phyloP scores from a whole-genome alignment of 2,797 vertebrate species.

The Schizothorax lantsangensis region DNA sequence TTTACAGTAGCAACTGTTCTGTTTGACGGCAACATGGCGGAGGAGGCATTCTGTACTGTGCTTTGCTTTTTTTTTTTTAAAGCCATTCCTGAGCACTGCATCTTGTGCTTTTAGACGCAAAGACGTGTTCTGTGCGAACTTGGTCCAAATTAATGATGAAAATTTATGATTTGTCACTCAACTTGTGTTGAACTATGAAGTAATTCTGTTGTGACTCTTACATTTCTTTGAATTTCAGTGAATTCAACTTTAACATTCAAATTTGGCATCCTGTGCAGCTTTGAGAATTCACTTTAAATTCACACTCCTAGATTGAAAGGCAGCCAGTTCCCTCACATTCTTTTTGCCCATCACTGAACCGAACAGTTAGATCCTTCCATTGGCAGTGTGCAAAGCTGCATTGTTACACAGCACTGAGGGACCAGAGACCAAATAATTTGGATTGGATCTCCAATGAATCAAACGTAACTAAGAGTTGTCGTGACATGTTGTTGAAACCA shows the following conservation, averaged over 20 bases:
- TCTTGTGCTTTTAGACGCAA: neutral
- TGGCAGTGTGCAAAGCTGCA: neutral
- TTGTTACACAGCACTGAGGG: neutral
- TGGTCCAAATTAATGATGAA: neutral
- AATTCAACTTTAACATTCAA: neutral
- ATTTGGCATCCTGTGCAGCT: neutral
- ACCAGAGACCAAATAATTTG: constrained; percentile 8
- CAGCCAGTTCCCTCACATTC: neutral
- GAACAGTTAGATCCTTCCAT: neutral
- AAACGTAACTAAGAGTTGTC: constrained; percentile 11
- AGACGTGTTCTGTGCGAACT: neutral
- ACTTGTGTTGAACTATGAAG: neutral
- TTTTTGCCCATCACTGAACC: neutral
- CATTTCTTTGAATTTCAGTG: neutral
- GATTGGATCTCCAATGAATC: constrained; percentile 37
- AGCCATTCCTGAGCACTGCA: too few relatives aligned
- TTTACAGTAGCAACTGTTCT: too few relatives aligned
- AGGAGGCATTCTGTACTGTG: too few relatives aligned
- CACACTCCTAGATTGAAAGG: neutral
- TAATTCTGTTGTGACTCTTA: too few relatives aligned
- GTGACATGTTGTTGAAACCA: constrained; percentile 24
- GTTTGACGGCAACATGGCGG: too few relatives aligned
- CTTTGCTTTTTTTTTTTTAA: too few relatives aligned
- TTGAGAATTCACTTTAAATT: neutral
- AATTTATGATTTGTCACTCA: neutral